Percentiles rank a stretch among this genome's conserved stretches.
Evolutionary conservation across 2,113 vertebrate species (phyloP).

Genomic region (Oncorhynchus tshawytscha): DNA sequence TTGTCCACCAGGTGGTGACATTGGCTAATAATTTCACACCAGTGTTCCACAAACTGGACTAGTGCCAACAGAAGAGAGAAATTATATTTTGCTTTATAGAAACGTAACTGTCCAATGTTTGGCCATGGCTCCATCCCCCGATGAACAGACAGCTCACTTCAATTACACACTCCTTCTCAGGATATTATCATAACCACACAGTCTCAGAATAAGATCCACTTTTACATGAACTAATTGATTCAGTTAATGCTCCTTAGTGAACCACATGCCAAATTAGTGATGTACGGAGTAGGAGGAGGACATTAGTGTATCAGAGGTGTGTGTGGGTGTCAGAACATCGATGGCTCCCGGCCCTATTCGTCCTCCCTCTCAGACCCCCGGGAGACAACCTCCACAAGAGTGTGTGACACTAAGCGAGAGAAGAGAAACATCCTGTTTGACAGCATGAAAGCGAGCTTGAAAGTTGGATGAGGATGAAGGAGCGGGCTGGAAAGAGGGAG

Average conservation of each 20-base stretch:
- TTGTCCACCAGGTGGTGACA: not conserved
- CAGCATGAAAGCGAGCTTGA: not conserved
- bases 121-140: too few species aligned
- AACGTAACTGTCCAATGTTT: too few species aligned
- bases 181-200: too few species aligned
- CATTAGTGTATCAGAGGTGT: conserved; percentile 17
- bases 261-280: too few species aligned
- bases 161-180: too few species aligned
- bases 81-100: not conserved
- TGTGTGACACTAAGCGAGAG: conserved; percentile 23
- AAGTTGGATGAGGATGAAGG: conserved; percentile 2
- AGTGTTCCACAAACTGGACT: too few species aligned
- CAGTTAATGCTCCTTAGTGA: not conserved
- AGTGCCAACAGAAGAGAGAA: not conserved
- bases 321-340: conserved; percentile 42
- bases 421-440: not conserved
- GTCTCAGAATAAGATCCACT: too few species aligned
- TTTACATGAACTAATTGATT: too few species aligned
- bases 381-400: too few species aligned
- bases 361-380: conserved; percentile 45
- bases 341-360: conserved; percentile 37
- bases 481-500: not conserved
- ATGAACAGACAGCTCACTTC: too few species aligned
- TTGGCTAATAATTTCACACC: not conserved
- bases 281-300: not conserved